A percentile compares a stretch with the other conserved stretches of the same genome.
Conservation (phyloP, 2,888 invertebrate species). For the Aethes cnicana region DNA sequence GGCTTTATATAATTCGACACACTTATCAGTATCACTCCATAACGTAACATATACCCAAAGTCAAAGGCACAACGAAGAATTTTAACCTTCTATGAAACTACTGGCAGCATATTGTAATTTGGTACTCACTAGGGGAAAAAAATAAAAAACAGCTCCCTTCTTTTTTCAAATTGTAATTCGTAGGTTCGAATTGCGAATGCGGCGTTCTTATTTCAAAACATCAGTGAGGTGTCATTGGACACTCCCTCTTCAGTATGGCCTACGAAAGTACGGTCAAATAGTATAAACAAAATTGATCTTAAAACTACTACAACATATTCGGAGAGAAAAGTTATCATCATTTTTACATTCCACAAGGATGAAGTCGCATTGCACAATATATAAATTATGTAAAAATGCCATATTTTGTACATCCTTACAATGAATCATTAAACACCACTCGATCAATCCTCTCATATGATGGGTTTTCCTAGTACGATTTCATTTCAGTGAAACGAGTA, state of each 20-base stretch:
- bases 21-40: conserved; percentile 30
- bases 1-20: conserved; percentile 73
- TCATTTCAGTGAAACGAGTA: no score
- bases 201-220: conserved; percentile 82
- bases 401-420: no score
- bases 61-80: conserved; percentile 38
- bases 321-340: not conserved
- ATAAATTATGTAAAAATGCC: no score
- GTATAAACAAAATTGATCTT: no score
- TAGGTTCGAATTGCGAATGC: conserved; percentile 80
- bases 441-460: no score
- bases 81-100: conserved; percentile 25
- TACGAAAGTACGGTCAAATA: conserved; percentile 48
- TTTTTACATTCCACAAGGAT: not conserved
- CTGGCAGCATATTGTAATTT: conserved; percentile 31
- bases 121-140: conserved; percentile 48
- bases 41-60: conserved; percentile 21
- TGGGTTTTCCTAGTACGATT: no score
- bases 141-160: conserved; percentile 69
- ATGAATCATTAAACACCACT: no score
- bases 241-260: conserved; percentile 62
- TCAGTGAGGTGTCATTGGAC: conserved; percentile 79
- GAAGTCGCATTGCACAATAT: no score
- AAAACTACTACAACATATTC: no score
- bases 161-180: conserved; percentile 80